Conservation (phyloP, 2,797 vertebrate genomes). For the Helicolenus hilgendorfi region DNA sequence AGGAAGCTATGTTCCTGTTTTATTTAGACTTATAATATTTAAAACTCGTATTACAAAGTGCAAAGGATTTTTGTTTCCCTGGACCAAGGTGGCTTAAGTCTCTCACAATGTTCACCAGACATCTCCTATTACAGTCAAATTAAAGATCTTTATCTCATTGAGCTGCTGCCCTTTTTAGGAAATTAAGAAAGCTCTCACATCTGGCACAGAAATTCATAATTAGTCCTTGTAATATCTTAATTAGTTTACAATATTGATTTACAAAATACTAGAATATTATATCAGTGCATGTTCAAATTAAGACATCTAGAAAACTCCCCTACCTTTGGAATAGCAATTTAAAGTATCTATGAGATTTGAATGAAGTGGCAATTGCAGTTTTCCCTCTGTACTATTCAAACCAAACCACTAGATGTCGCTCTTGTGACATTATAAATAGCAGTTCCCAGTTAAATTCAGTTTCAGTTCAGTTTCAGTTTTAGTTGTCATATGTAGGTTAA, state of each 20-base stretch:
- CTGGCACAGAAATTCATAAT: slow-evolving; percentile 19
- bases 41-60: not conserved
- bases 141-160: slow-evolving; percentile 55
- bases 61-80: not conserved
- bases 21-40: not conserved
- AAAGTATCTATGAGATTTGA: not conserved
- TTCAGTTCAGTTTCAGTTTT: too few species aligned
- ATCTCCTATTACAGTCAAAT: slow-evolving; percentile 34
- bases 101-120: not conserved
- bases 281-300: not conserved
- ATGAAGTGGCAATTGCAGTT: not conserved
- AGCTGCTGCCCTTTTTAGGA: slow-evolving; percentile 30
- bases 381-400: slow-evolving; percentile 41
- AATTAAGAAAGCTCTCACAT: slow-evolving; percentile 40
- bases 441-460: too few species aligned
- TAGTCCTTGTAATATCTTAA: slow-evolving; percentile 19
- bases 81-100: not conserved
- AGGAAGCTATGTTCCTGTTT: not conserved
- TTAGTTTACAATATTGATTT: slow-evolving; percentile 21
- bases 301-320: not conserved
- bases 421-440: slow-evolving; percentile 41
- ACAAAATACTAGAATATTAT: not conserved
- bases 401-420: slow-evolving; percentile 80
- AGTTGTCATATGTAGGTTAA: too few species aligned
- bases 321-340: not conserved